Conservation (phyloP, 2,113 vertebrate genomes). For the Indicator maculatus region DNA sequence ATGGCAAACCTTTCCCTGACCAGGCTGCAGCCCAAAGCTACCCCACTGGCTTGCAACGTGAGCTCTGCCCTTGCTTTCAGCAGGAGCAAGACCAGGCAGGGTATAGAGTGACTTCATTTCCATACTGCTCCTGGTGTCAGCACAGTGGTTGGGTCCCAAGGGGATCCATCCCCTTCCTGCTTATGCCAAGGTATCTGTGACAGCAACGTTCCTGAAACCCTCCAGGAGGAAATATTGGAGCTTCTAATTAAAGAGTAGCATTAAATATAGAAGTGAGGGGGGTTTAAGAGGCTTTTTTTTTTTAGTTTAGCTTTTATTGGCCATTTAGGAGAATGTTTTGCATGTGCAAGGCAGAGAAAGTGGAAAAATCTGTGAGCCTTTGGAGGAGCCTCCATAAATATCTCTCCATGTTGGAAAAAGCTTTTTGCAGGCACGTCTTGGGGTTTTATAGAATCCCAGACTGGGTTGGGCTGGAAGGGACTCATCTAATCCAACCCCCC, state of each 20-base stretch:
- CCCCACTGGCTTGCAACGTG: accelerated
- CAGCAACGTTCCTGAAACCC: not conserved
- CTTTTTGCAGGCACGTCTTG: not conserved
- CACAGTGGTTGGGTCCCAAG: accelerated
- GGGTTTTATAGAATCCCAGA: no score
- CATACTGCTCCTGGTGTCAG: not conserved
- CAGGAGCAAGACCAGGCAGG: not conserved
- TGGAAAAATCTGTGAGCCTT: not conserved
- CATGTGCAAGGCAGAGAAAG: not conserved
- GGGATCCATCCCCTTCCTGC: not conserved
- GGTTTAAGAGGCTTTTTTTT: not conserved
- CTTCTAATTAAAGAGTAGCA: not conserved
- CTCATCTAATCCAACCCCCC: no score
- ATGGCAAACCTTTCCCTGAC: not conserved
- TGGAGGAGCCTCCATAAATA: not conserved
- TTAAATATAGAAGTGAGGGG: not conserved
- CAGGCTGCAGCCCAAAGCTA: not conserved
- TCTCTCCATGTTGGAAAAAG: not conserved
- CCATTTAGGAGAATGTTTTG: not conserved
- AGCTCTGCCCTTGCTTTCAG: not conserved
- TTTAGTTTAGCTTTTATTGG: not conserved
- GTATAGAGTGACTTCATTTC: not conserved
- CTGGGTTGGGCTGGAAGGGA: no score
- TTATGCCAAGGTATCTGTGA: not conserved
- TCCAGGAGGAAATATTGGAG: not conserved